These are phyloP conservation scores for Tolmerus cingulatus DNA, from an alignment of 2,888 invertebrate species.

Conservation along the genomic window DNA sequence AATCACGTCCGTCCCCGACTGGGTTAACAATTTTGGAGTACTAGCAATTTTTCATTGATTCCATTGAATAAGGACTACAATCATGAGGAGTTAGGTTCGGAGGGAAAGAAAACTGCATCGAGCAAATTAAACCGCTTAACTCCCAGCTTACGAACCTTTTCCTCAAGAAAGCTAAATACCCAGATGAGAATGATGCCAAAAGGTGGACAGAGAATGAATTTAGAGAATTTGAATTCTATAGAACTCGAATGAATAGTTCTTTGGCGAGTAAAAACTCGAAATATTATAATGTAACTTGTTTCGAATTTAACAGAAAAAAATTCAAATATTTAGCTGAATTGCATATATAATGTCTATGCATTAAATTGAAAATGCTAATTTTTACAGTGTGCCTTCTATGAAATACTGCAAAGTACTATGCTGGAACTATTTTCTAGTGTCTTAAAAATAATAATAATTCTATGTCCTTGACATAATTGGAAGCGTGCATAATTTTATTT, in stretches of 20 bases:
- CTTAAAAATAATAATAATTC: conserved; percentile 63
- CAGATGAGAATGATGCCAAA: conserved; percentile 68
- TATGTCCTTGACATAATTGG: conserved; percentile 68
- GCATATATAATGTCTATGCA: background rate
- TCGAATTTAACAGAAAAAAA: background rate
- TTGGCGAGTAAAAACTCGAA: conserved; percentile 66
- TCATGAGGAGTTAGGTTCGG: conserved; percentile 57
- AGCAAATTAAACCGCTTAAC: conserved; percentile 78
- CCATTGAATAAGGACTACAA: background rate
- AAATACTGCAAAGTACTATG: conserved; percentile 77
- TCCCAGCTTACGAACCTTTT: conserved; percentile 78
- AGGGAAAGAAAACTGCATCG: conserved; percentile 59
- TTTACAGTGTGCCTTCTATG: conserved; percentile 82
- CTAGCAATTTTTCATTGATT: background rate
- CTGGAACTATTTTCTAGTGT: conserved; percentile 74
- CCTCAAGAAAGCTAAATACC: conserved; percentile 81
- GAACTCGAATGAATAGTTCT: conserved; percentile 86
- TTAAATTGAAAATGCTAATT: conserved; percentile 46
- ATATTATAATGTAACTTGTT: too few species aligned
- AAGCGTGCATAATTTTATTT: conserved; percentile 74
- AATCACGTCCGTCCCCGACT: background rate
- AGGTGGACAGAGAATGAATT: conserved; percentile 78
- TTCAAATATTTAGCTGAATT: background rate
- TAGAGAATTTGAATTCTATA: conserved; percentile 85
- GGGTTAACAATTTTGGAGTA: background rate